These are phyloP conservation scores for Macrocentrus cingulum DNA, from an alignment of 1,140 invertebrate species.

Conservation along the genomic window DNA sequence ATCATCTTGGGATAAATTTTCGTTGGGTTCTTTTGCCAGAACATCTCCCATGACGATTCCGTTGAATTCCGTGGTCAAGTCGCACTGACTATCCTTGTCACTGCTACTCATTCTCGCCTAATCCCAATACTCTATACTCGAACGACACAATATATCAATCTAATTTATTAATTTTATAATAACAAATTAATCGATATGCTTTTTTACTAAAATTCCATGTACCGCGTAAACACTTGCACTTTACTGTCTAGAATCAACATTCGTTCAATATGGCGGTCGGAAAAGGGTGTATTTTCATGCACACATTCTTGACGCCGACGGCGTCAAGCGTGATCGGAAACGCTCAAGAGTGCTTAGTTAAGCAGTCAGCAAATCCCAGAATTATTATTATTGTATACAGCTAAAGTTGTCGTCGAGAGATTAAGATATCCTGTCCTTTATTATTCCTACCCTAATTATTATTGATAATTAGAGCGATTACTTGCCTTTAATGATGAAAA, in stretches of 20 bases:
- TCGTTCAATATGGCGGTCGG: conserved; percentile 41
- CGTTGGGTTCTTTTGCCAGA: conserved; percentile 42
- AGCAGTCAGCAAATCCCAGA: too few relatives aligned
- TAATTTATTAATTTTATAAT: conserved; percentile 17
- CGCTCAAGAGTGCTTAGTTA: too few relatives aligned
- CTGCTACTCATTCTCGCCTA: conserved; percentile 36
- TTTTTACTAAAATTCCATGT: conserved; percentile 26
- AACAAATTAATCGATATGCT: conserved; percentile 29
- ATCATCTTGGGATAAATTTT: conserved; percentile 23
- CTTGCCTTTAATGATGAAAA: too few relatives aligned
- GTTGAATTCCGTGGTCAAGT: conserved; percentile 33
- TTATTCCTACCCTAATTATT: too few relatives aligned
- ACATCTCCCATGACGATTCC: conserved; percentile 45
- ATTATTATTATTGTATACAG: too few relatives aligned
- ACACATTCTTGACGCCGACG: too few relatives aligned
- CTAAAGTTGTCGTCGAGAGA: too few relatives aligned
- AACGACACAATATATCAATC: conserved; percentile 25
- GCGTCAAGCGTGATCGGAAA: too few relatives aligned
- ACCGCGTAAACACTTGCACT: conserved; percentile 42
- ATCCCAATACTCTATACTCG: neutral
- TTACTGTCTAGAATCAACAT: conserved; percentile 35
- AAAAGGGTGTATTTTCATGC: neutral
- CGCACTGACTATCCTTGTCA: conserved; percentile 37
- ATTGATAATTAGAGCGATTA: too few relatives aligned
- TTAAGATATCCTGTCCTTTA: too few relatives aligned